phyloP scores from a whole-genome alignment of 2,113 vertebrate genomes.

The Myotis brandtii region DNA sequence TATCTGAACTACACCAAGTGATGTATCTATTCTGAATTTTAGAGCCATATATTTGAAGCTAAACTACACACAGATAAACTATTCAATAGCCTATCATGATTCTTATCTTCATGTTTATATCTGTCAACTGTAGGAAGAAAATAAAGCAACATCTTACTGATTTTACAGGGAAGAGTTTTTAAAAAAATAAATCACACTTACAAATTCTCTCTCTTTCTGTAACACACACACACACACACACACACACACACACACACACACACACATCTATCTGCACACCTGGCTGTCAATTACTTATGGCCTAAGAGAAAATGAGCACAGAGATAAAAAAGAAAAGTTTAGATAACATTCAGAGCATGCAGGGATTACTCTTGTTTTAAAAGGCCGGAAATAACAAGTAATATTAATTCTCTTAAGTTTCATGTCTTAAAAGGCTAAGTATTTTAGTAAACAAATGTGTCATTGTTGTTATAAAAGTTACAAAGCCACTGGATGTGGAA shows the following conservation, averaged over 20 bases:
- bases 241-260: not conserved
- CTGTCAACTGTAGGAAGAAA: constrained; percentile 75
- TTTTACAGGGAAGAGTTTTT: constrained; percentile 56
- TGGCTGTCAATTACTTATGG: constrained; percentile 55
- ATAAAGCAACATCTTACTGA: constrained; percentile 74
- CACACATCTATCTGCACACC: not conserved
- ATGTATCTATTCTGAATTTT: constrained; percentile 87
- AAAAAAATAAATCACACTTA: constrained; percentile 36
- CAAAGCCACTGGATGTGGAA: not conserved
- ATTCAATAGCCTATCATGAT: constrained; percentile 83
- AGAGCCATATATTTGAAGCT: constrained; percentile 85
- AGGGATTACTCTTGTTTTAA: not conserved
- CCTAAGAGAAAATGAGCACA: not conserved
- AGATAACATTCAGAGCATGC: not conserved
- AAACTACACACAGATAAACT: constrained; percentile 80
- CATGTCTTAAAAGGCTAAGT: not conserved
- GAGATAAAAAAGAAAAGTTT: constrained; percentile 29
- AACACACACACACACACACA: not conserved
- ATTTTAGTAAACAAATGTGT: not conserved
- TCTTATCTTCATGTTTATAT: constrained; percentile 83
- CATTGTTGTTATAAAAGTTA: not conserved
- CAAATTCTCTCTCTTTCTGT: not conserved
- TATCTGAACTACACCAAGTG: constrained; percentile 85
- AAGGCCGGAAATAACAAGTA: not conserved
- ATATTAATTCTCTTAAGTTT: not conserved